phyloP scores from a whole-genome alignment of 2,797 vertebrate genomes.

The Tadarida brasiliensis region DNA sequence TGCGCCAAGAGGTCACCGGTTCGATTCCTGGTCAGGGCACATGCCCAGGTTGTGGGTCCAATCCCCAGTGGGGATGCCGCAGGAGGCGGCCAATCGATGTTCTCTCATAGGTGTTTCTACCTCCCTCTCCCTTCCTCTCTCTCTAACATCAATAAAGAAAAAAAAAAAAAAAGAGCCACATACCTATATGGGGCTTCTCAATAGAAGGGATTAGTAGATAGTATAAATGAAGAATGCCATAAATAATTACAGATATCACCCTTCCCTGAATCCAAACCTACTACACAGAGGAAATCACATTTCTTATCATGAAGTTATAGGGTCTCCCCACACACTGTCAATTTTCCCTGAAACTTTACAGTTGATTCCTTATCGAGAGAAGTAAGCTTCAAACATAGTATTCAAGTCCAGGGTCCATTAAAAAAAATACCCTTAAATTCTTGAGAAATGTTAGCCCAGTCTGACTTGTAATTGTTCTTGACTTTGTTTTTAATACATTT shows the following conservation, averaged over 20 bases:
- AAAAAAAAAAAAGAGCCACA: background rate
- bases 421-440: conserved; percentile 14
- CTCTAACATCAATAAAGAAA: too few species aligned
- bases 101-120: too few species aligned
- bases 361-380: background rate
- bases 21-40: too few species aligned
- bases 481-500: background rate
- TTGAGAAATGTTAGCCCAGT: background rate
- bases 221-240: background rate
- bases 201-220: too few species aligned
- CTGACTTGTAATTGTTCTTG: background rate
- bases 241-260: background rate
- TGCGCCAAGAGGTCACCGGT: too few species aligned
- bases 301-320: background rate
- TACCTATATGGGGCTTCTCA: background rate
- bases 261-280: background rate
- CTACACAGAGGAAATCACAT: background rate
- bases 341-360: background rate
- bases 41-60: too few species aligned
- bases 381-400: background rate
- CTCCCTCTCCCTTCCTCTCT: too few species aligned
- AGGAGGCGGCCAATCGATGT: too few species aligned
- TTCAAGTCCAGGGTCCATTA: background rate
- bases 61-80: too few species aligned
- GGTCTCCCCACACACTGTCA: background rate